Evolutionary conservation across 2,797 vertebrate genomes (phyloP).

Genomic region (Manis javanica): DNA sequence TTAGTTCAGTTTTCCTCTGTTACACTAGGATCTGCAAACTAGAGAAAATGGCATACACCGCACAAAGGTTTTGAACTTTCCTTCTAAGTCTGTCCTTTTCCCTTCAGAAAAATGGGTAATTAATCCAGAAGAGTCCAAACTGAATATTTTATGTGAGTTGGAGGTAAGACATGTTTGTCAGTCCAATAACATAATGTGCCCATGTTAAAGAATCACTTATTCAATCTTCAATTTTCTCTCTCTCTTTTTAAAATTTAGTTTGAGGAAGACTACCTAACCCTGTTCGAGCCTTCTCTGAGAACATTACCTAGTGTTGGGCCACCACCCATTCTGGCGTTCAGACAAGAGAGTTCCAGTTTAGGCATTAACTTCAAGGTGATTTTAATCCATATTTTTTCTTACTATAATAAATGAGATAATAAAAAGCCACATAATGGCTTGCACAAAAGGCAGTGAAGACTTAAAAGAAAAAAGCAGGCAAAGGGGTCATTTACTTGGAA

Average conservation of each 20-base stretch:
- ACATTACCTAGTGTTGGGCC: slow-evolving; percentile 84
- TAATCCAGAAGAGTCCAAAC: slow-evolving; percentile 66
- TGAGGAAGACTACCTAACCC: slow-evolving; percentile 80
- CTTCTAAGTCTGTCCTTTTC: not conserved
- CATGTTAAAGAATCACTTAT: not conserved
- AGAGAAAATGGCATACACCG: not conserved
- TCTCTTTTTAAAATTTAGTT: slow-evolving; percentile 78
- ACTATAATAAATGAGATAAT: not conserved
- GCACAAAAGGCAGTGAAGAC: not conserved
- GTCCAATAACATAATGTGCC: not conserved
- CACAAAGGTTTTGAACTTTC: not conserved
- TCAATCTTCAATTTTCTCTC: not conserved
- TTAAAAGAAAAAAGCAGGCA: not conserved
- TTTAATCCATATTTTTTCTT: not conserved
- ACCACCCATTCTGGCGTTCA: slow-evolving; percentile 84
- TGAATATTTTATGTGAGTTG: slow-evolving; percentile 79
- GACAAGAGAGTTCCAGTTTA: slow-evolving; percentile 55
- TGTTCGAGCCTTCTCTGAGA: slow-evolving; percentile 78
- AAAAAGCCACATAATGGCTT: not conserved
- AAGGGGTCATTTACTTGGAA: not conserved
- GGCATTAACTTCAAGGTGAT: slow-evolving; percentile 70
- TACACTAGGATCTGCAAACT: not conserved
- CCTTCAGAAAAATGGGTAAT: slow-evolving; percentile 72
- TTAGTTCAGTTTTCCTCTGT: too few species aligned
- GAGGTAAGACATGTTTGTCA: slow-evolving; percentile 82